phyloP scores from a whole-genome alignment of 2,888 invertebrate species.

The Diloba caeruleocephala region DNA sequence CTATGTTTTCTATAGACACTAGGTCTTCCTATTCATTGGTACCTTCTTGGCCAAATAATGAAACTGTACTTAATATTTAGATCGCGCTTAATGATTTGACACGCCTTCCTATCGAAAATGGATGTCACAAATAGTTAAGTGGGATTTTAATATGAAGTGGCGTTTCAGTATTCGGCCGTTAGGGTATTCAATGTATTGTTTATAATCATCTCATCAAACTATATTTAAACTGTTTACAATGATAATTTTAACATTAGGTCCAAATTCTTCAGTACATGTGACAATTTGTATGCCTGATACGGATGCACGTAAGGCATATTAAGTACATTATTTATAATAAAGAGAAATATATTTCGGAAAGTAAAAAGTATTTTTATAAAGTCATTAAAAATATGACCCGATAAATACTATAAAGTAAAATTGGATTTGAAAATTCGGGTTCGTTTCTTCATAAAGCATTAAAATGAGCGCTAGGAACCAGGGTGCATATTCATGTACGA shows the following conservation, averaged over 20 bases:
- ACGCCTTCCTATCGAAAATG: too few species aligned
- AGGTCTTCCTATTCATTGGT: too few species aligned
- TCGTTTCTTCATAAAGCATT: constrained; percentile 19
- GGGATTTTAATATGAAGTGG: too few species aligned
- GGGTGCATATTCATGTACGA: constrained; percentile 50
- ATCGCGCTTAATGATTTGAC: too few species aligned
- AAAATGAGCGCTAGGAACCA: neutral
- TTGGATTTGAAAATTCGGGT: constrained; percentile 24
- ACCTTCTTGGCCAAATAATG: too few species aligned
- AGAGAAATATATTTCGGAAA: constrained; percentile 21
- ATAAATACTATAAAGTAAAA: constrained; percentile 39
- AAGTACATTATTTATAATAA: neutral
- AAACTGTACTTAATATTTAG: too few species aligned
- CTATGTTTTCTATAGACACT: neutral
- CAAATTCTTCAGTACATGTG: constrained; percentile 19
- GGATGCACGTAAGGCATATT: constrained; percentile 12
- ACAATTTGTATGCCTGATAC: constrained; percentile 2
- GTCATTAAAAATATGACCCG: constrained; percentile 10
- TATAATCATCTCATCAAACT: constrained; percentile 9
- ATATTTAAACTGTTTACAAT: constrained; percentile 19
- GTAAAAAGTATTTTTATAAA: constrained; percentile 12
- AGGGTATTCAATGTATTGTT: neutral
- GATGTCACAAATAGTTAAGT: too few species aligned
- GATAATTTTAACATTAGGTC: constrained; percentile 16
- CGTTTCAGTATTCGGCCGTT: too few species aligned